Base-by-base conservation (phyloP, 2,113 vertebrate species). In the Myiozetetes cayanensis region DNA sequence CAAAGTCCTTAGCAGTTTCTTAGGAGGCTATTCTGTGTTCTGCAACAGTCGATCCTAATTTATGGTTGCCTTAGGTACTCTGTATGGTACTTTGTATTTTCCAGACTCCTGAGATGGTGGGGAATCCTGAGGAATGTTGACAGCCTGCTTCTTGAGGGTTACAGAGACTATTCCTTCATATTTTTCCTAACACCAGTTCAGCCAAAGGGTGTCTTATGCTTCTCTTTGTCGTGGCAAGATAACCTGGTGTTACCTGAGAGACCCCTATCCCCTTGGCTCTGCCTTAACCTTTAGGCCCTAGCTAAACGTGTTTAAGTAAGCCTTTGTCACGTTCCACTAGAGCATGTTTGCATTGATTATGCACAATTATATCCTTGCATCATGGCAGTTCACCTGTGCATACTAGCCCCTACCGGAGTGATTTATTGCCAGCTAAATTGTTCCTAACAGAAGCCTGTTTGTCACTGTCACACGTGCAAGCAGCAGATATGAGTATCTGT, bases 341-440 rank as follows among this genome's bases (percentile, higher is more conserved):
- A 97, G 91, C 79, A 83, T 95, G 85, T 81, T 93, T 95, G 84
- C 94, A 94, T 96, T 97, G 97, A 96, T 97, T 97, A 97, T 96
- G 94, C 87, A 94, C 83, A 97, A 89, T 91, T 93, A 93, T 90
- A 90, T 85, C 68, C 73, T 84, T 67, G 55, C 85, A 80, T 97
- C 85, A 70, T 88, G 85, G 43, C 55, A 85, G 73, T 84, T 95
- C 90, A 94, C 87, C 86, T 97, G 89, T 81, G 82, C 58, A 92
- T 77, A 70, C 82, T 62, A 80, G 33, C 41, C 72, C 27, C 72
- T 84, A 89, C 86, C 35, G 14, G 59, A 70, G 52, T 98, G 97
- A 98, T 98, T 97, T 98, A 98, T 97, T 97, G 91, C 87, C 49
- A 70, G 47, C 77, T 95, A 87, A 96, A 97, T 93, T 96, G 94